These are phyloP conservation scores for Trematocara unimaculatum DNA, from an alignment of 2,113 vertebrate species.

Conservation along the genomic window DNA sequence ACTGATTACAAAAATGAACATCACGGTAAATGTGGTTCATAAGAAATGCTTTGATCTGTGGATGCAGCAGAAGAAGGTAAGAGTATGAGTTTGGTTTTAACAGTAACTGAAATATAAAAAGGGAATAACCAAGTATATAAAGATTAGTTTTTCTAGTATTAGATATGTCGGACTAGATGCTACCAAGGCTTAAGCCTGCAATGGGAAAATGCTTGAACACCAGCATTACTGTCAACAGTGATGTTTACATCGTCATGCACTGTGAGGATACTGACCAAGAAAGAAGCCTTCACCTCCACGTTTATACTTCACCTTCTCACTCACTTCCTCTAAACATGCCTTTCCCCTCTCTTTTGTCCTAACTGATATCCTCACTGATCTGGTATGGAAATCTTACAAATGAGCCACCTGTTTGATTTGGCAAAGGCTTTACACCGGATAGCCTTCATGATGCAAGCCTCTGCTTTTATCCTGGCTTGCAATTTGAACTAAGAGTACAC, in stretches of 20 bases:
- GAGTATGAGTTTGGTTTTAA: background rate
- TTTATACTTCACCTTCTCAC: background rate
- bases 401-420: background rate
- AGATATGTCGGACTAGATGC: background rate
- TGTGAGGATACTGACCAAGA: background rate
- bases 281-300: background rate
- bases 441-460: background rate
- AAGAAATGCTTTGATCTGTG: background rate
- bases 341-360: background rate
- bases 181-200: background rate
- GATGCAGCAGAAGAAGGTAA: background rate
- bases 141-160: background rate
- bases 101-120: background rate
- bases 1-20: background rate
- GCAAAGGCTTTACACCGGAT: background rate
- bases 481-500: background rate
- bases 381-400: background rate
- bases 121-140: background rate
- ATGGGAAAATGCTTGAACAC: background rate
- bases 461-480: background rate
- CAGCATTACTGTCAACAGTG: background rate
- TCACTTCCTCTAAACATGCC: background rate
- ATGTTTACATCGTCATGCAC: background rate
- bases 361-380: background rate
- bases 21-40: background rate